phyloP scores from a whole-genome alignment of 64 coral and sea anemone genomes.

The Montipora cactus region DNA sequence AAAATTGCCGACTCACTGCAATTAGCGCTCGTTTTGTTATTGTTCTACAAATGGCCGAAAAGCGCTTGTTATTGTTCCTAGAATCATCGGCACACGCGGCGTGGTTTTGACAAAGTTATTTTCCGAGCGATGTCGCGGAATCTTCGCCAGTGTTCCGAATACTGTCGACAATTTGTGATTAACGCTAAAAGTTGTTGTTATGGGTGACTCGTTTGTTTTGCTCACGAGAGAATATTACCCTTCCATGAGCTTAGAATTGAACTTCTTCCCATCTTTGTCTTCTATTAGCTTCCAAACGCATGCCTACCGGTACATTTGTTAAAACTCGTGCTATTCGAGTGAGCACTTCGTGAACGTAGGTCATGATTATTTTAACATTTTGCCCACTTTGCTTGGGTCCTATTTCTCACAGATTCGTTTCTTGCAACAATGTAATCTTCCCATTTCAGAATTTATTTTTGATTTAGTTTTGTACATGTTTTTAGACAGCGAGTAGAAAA shows the following conservation, averaged over 20 bases:
- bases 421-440: too few species aligned
- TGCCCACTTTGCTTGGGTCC: too few species aligned
- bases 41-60: not conserved
- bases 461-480: too few species aligned
- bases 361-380: too few species aligned
- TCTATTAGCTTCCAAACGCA: too few species aligned
- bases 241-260: not conserved
- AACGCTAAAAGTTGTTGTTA: not conserved
- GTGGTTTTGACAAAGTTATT: not conserved
- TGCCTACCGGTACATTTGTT: not conserved
- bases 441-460: too few species aligned
- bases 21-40: not conserved
- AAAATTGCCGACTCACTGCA: not conserved
- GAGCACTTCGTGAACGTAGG: too few species aligned
- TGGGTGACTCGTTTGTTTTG: not conserved
- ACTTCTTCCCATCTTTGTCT: not conserved
- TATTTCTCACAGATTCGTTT: too few species aligned
- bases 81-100: not conserved
- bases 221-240: not conserved
- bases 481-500: too few species aligned
- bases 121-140: not conserved
- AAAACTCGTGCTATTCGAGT: too few species aligned
- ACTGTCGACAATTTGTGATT: not conserved
- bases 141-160: not conserved
- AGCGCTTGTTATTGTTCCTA: not conserved